Base-by-base conservation (phyloP, 2,888 invertebrate genomes). In the Fissipunctia ypsillon region DNA sequence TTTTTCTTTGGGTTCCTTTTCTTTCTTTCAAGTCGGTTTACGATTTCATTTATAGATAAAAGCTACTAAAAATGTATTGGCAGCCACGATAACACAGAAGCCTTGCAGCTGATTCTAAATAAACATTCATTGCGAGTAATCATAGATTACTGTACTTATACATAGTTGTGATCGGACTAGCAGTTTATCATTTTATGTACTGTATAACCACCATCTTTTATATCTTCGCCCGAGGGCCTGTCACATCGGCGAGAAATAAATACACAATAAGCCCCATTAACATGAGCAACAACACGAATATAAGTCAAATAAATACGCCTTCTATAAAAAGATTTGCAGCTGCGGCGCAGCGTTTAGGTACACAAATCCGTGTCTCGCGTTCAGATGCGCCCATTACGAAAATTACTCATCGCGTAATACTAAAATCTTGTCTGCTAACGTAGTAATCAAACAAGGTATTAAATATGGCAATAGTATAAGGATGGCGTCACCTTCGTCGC, bases 381-480 rank as follows among this genome's bases (percentile, higher is more conserved):
- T 82, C 81, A 84, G 73, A 85, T 75, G 69, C 60, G 73, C 60
- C 78, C 60, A 83, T 81, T 84, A 79, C 63, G 65, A 74, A 82
- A 81, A 84, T 87, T 76, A 85, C 73, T 81, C 77, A 84, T 78
- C 80, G 66, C 57, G 35, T 83, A 80, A 78, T 78, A 83, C 76
- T 78, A 66, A 82, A 84, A 83, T 71, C 67, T 77, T 80, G 81
- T 81, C 80, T 79, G 81, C 78, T 81, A 85, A 85, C 66, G 70
- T 81, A 80, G 82, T 85, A 83, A 89, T 88, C 80, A 83, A 85
- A 85, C 81, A 73, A 83, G 85, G 81, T 76, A 80, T 81, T 84
- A 88, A 88, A 88, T 88, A 88, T 86, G 85, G 76, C 83, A 86
- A 88, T 86, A 78, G 73, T 73, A 35, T 75, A 66, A 64, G 61